Base-by-base conservation (phyloP, 2,888 invertebrate species). In the Plagiodera versicolora region DNA sequence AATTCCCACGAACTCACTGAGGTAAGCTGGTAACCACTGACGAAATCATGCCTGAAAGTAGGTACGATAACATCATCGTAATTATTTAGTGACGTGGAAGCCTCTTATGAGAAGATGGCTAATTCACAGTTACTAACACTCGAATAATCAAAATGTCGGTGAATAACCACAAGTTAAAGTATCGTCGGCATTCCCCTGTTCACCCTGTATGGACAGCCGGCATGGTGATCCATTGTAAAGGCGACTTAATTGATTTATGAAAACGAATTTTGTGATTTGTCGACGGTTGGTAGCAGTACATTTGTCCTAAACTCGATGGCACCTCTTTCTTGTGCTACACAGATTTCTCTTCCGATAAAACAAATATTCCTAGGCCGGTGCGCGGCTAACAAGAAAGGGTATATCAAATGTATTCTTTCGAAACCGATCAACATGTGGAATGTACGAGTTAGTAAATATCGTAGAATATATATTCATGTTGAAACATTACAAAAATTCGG, bases 231-330 rank as follows among this genome's bases (percentile, higher is more conserved):
- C 62, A 46, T 65, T 48, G 49, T 48, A 4, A 39, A 39, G 57
- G 53, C 55, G 49, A 60, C 60, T 61, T 76, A 77, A 77, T 77
- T 77, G 78, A 79, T 79, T 79, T 79, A 79, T 78, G 75, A 75
- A 72, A 73, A 72, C 70, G 78, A 76, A 77, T 77, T 76, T 75
- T 77, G 77, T 78, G 78, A 79, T 79, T 79, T 79, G 78, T 79
- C 79, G 78, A 72, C 74, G 73, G 68, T 61, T 68, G 61, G 64
- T 64, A 67, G 66, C 64, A 70, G 69, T 70, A 68, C 68, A 70
- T 68, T 65, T 66, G 69, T 70, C 66, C 69, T 67, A 62, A 66
- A 64, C 64, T 58, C 57, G 66, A 66, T 66, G 64, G 60, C 66
- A 66, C 66, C 62, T 63, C 65, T 63, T 65, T 66, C 66, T 64